These are phyloP conservation scores for Cyphomyrus plagiostoma DNA, from an alignment of 2,113 vertebrate species.

Conservation along the genomic window DNA sequence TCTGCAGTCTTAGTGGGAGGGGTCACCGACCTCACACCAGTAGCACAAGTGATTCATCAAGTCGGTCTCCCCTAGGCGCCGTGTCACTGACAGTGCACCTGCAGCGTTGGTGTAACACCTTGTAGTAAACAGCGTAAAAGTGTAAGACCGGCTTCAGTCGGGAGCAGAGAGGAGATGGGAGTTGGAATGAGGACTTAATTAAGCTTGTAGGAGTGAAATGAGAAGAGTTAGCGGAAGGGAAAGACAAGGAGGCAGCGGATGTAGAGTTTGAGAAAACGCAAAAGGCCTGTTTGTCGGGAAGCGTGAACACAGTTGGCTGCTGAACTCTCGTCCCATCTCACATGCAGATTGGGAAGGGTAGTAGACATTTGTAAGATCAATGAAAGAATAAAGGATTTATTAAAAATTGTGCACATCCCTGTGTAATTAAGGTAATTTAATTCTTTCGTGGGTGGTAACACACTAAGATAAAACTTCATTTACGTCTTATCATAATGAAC, in stretches of 20 bases:
- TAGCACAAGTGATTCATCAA: background rate
- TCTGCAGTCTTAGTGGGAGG: background rate
- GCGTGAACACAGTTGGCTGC: background rate
- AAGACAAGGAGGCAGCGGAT: background rate
- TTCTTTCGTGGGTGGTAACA: background rate
- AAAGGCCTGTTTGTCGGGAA: background rate
- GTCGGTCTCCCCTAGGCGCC: background rate
- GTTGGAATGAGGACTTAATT: background rate
- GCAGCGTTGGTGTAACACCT: background rate
- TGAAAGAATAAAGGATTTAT: background rate
- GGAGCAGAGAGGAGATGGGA: background rate
- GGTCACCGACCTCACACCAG: background rate
- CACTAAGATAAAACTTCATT: background rate
- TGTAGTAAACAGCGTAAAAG: background rate
- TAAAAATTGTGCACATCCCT: background rate
- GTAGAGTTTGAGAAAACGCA: background rate
- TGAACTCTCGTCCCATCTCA: background rate
- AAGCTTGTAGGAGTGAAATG: background rate
- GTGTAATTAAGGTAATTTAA: background rate
- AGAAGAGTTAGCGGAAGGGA: background rate
- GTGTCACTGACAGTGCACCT: background rate
- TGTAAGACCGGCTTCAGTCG: background rate
- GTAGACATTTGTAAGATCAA: background rate
- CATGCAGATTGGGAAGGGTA: background rate
- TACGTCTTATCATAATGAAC: background rate